Evolutionary conservation across 2,797 vertebrate genomes (phyloP).

Genomic region (Eupleurogrammus muticus): DNA sequence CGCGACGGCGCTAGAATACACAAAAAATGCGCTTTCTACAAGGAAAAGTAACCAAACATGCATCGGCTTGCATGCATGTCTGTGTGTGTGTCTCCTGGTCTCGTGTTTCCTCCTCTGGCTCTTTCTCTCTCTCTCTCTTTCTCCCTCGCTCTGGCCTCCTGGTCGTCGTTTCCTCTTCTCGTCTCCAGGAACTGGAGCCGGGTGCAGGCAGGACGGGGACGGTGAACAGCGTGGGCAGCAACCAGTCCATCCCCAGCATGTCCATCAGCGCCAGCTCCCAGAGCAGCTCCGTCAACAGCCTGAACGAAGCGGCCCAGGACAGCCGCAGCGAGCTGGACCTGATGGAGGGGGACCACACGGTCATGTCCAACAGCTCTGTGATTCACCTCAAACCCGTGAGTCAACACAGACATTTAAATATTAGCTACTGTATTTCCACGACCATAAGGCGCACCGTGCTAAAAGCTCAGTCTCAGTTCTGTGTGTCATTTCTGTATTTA

Average conservation of each 20-base stretch:
- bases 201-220: slow-evolving; percentile 93
- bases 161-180: slow-evolving; percentile 3
- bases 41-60: slow-evolving; percentile 50
- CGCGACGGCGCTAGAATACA: background rate
- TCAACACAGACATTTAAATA: background rate
- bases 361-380: slow-evolving; percentile 99
- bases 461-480: too few relatives aligned
- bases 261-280: slow-evolving; percentile 99
- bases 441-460: too few relatives aligned
- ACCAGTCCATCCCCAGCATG: slow-evolving; percentile 99
- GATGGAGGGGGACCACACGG: slow-evolving; percentile 97
- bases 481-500: too few relatives aligned
- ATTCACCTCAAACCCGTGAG: slow-evolving; percentile 89
- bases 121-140: slow-evolving; percentile 28
- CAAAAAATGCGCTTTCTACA: slow-evolving; percentile 17
- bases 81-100: slow-evolving; percentile 40
- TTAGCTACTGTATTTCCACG: too few relatives aligned
- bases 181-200: slow-evolving; percentile 90
- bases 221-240: slow-evolving; percentile 97
- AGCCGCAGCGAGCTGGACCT: slow-evolving; percentile 94
- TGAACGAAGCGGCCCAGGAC: slow-evolving; percentile 96
- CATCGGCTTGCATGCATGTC: slow-evolving; percentile 51
- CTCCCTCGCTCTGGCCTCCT: slow-evolving; percentile 6
- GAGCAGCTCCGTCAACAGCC: slow-evolving; percentile 99
- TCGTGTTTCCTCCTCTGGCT: slow-evolving; percentile 36